phyloP scores from a whole-genome alignment of 2,888 invertebrate genomes.

The Coenonympha arcania region DNA sequence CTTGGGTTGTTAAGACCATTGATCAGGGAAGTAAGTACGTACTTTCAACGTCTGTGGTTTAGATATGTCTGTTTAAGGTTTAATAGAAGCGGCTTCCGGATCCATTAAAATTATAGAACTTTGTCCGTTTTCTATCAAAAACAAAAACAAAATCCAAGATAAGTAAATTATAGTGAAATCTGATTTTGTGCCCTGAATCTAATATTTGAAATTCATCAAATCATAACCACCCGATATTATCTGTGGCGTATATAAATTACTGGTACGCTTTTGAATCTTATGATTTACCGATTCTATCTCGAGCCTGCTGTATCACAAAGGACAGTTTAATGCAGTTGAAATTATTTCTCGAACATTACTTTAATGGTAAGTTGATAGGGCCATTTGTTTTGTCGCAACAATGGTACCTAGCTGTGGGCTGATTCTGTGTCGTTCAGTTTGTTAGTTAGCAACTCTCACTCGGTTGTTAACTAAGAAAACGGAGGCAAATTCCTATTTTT shows the following conservation, averaged over 20 bases:
- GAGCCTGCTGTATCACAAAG: constrained; percentile 23
- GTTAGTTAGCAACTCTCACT: too few species aligned
- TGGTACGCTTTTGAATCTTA: constrained; percentile 23
- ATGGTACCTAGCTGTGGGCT: constrained; percentile 30
- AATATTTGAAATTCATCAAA: constrained; percentile 15
- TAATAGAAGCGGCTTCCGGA: too few species aligned
- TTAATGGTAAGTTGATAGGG: constrained; percentile 27
- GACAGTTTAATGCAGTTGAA: constrained; percentile 31
- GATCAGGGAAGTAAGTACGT: too few species aligned
- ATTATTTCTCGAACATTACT: constrained; percentile 30
- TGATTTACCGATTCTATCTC: constrained; percentile 26
- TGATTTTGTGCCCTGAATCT: constrained; percentile 4
- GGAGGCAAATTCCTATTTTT: too few species aligned
- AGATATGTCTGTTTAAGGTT: too few species aligned
- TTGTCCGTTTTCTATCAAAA: too few species aligned
- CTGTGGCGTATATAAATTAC: constrained; percentile 24
- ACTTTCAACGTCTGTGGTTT: too few species aligned
- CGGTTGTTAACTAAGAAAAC: too few species aligned
- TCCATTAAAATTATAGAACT: too few species aligned
- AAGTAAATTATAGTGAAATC: neutral
- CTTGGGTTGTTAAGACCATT: too few species aligned
- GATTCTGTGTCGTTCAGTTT: too few species aligned
- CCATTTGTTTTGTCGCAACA: constrained; percentile 33
- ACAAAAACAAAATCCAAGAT: neutral
- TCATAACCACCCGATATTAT: constrained; percentile 21